Conservation (phyloP, 2,113 vertebrate species). For the Castor canadensis region DNA sequence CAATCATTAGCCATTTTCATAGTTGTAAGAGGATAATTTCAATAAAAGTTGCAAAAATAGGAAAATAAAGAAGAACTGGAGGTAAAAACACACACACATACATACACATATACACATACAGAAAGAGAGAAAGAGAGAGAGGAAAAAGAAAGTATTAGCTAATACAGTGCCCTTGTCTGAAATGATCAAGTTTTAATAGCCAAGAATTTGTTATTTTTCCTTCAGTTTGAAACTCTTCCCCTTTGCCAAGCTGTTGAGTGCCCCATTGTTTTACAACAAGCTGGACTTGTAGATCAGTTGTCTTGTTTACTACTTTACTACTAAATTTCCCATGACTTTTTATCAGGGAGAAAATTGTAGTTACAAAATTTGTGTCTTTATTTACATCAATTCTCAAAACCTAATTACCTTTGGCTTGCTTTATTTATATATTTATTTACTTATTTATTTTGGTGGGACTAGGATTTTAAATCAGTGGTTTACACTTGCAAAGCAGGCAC, state of each 20-base stretch:
- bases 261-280: not conserved
- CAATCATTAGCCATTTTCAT: not conserved
- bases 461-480: too few relatives aligned
- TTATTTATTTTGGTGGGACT: too few relatives aligned
- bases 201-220: not conserved
- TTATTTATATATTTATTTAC: too few relatives aligned
- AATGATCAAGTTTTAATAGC: not conserved
- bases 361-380: not conserved
- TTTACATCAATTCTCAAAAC: not conserved
- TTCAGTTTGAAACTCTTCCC: not conserved
- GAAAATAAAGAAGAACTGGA: not conserved
- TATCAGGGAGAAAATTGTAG: not conserved
- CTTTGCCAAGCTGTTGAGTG: not conserved
- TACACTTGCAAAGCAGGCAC: too few relatives aligned
- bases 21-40: not conserved
- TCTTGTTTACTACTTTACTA: not conserved
- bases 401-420: too few relatives aligned
- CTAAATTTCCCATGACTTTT: not conserved
- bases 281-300: not conserved
- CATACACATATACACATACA: too few relatives aligned
- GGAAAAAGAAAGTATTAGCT: too few relatives aligned
- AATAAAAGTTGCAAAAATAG: not conserved
- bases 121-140: fast-evolving
- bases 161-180: not conserved
- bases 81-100: too few relatives aligned